Conservation (phyloP, 1,140 invertebrate genomes). For the Drosophila nannoptera region DNA sequence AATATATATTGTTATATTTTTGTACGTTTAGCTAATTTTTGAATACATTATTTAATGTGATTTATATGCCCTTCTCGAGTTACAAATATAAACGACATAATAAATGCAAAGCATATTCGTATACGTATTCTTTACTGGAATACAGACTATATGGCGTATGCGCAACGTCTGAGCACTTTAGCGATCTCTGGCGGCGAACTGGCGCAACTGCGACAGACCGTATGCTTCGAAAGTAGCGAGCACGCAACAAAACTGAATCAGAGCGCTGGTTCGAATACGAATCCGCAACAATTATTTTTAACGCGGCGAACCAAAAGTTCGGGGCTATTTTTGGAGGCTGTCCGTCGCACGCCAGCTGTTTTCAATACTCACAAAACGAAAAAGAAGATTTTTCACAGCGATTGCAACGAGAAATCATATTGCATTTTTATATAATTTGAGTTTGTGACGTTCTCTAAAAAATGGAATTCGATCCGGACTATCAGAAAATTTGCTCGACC, state of each 20-base stretch:
- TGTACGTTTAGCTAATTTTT: constrained; percentile 78
- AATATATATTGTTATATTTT: constrained; percentile 77
- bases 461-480: constrained; percentile 70
- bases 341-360: constrained; percentile 58
- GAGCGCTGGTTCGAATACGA: constrained; percentile 33
- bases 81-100: constrained; percentile 61
- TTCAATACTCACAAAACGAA: constrained; percentile 43
- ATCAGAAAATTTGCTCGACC: constrained; percentile 81
- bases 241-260: constrained; percentile 17
- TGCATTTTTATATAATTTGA: constrained; percentile 58
- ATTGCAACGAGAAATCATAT: constrained; percentile 23
- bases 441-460: not conserved
- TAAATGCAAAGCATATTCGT: constrained; percentile 45
- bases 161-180: constrained; percentile 12
- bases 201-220: not conserved
- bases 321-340: constrained; percentile 66
- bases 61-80: constrained; percentile 71
- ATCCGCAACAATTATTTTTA: constrained; percentile 55
- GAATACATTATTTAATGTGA: constrained; percentile 76
- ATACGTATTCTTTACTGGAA: constrained; percentile 1
- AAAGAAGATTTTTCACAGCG: constrained; percentile 36
- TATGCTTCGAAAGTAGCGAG: not conserved
- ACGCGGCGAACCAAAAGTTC: constrained; percentile 56
- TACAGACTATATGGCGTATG: constrained; percentile 10
- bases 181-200: constrained; percentile 25